phyloP scores from a whole-genome alignment of 2,113 vertebrate species.

The Corythornis cristatus region DNA sequence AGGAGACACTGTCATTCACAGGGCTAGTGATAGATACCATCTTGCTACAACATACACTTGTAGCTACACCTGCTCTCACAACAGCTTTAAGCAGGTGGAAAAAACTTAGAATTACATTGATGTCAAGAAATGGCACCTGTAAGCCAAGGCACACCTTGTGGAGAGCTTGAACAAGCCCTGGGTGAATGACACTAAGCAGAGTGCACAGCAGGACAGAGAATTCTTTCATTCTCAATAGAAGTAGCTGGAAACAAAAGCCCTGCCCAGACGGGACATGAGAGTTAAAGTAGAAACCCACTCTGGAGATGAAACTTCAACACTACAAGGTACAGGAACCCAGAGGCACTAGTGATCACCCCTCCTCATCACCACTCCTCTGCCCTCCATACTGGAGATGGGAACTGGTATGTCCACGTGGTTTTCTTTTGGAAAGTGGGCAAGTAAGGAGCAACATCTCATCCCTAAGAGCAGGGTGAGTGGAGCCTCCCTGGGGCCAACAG shows the following conservation, averaged over 20 bases:
- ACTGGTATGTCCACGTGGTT: rapidly evolving
- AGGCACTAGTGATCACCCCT: not conserved
- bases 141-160: not conserved
- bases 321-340: not conserved
- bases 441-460: rapidly evolving
- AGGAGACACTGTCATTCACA: not conserved
- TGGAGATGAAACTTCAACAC: not conserved
- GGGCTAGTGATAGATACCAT: not conserved
- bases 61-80: not conserved
- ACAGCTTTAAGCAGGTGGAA: not conserved
- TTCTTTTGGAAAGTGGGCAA: not conserved
- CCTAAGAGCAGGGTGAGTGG: rapidly evolving
- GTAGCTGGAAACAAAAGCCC: not conserved
- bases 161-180: not conserved
- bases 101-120: not conserved
- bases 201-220: not conserved
- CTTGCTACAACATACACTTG: not conserved
- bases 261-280: not conserved
- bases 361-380: not conserved
- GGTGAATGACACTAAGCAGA: not conserved
- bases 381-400: not conserved
- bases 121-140: not conserved
- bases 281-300: not conserved
- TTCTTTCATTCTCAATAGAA: not conserved
- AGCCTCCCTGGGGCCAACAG: not conserved